Evolutionary conservation across 2,113 vertebrate genomes (phyloP).

Genomic region (Amazona guildingii): DNA sequence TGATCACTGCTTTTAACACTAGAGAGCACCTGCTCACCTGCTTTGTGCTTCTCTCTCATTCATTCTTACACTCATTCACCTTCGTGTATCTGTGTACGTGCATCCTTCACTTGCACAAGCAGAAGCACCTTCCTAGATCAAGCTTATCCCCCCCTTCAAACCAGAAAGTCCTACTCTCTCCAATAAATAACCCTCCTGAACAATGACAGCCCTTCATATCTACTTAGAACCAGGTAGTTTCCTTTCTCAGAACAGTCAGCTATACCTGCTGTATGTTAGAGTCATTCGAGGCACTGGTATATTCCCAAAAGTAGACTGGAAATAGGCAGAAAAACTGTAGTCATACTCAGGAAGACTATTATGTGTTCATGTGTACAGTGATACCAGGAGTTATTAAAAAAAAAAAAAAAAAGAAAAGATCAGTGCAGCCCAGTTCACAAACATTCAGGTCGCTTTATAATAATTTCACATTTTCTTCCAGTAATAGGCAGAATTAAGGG

Average conservation of each 20-base stretch:
- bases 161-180: neutral
- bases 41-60: slow-evolving; percentile 39
- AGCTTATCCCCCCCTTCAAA: neutral
- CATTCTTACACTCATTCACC: neutral
- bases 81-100: neutral
- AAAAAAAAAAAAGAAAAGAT: neutral
- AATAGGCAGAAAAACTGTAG: neutral
- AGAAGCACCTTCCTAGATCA: neutral
- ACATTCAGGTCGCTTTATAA: neutral
- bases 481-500: neutral
- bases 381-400: neutral
- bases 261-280: neutral
- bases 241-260: neutral
- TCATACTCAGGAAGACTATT: neutral
- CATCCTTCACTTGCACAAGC: neutral
- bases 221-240: neutral
- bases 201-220: neutral
- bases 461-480: neutral
- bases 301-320: neutral
- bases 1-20: slow-evolving; percentile 38
- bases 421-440: neutral
- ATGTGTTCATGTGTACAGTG: neutral
- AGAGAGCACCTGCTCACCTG: slow-evolving; percentile 64
- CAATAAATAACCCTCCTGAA: neutral
- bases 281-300: neutral